phyloP scores from a whole-genome alignment of 2,113 vertebrate genomes.

The Excalfactoria chinensis region DNA sequence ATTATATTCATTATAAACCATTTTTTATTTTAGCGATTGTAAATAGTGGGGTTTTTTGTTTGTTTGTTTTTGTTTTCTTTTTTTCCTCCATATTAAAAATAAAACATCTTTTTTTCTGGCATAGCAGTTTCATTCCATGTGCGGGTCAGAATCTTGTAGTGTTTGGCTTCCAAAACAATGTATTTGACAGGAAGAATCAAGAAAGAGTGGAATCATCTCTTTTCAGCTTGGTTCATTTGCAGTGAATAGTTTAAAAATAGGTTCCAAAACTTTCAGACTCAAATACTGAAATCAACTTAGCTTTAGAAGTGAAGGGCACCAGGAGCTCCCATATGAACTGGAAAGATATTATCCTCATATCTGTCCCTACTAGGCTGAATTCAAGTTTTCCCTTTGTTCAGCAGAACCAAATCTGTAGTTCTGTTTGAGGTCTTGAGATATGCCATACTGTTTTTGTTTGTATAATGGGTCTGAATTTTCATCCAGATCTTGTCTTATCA shows the following conservation, averaged over 20 bases:
- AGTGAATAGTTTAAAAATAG: background rate
- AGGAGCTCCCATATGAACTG: accelerated
- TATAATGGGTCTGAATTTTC: background rate
- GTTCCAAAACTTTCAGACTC: background rate
- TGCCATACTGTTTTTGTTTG: background rate
- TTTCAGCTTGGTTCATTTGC: background rate
- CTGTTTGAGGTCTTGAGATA: background rate
- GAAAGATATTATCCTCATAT: background rate
- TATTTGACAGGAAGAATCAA: background rate
- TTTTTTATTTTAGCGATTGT: background rate
- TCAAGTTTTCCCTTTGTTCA: background rate
- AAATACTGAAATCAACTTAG: background rate
- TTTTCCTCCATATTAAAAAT: background rate
- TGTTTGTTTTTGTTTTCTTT: background rate
- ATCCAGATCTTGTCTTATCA: background rate
- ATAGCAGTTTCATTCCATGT: background rate
- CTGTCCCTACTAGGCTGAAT: background rate
- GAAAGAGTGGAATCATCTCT: background rate
- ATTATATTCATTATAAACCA: background rate
- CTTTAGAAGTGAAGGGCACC: background rate
- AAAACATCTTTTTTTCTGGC: background rate
- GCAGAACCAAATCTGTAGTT: background rate
- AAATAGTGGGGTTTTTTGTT: background rate
- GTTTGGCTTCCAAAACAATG: background rate
- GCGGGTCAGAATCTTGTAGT: background rate